Percentiles rank a stretch among this genome's conserved stretches.
Conservation (phyloP, 2,888 invertebrate genomes). For the Pantelozetes paolii region DNA sequence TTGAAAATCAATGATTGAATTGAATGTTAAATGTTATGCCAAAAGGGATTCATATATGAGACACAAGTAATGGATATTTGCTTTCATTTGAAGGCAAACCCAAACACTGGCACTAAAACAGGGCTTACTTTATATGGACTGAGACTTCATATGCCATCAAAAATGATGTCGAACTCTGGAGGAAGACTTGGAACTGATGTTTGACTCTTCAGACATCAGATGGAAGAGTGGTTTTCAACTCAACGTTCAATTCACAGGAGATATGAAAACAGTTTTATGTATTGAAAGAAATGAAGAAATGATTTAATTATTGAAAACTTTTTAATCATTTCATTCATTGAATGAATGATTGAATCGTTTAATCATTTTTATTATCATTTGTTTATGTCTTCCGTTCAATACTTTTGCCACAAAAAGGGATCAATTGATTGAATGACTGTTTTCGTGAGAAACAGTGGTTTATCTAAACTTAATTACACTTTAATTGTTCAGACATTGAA, state of each 20-base stretch:
- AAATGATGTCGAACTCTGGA: slow-evolving; percentile 25
- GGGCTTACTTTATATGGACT: slow-evolving; percentile 33
- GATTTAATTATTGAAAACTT: neutral
- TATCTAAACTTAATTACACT: too few relatives aligned
- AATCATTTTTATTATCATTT: too few relatives aligned
- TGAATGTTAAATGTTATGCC: neutral
- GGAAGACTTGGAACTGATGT: neutral
- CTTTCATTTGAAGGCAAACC: slow-evolving; percentile 16
- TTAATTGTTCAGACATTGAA: too few relatives aligned
- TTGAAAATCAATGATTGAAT: neutral
- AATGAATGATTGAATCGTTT: neutral
- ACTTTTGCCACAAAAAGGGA: too few relatives aligned
- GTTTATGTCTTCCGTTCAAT: too few relatives aligned
- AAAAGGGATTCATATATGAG: slow-evolving; percentile 16
- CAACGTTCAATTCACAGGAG: neutral
- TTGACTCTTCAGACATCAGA: neutral
- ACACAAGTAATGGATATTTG: slow-evolving; percentile 28
- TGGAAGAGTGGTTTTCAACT: neutral
- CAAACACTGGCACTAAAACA: slow-evolving; percentile 12
- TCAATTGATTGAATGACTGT: too few relatives aligned
- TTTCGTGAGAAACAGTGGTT: too few relatives aligned
- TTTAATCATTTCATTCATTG: neutral
- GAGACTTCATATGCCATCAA: neutral
- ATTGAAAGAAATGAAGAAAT: neutral
- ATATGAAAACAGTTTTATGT: neutral